These are phyloP conservation scores for Clistopyga incitator DNA, from an alignment of 2,888 invertebrate species.

Conservation along the genomic window DNA sequence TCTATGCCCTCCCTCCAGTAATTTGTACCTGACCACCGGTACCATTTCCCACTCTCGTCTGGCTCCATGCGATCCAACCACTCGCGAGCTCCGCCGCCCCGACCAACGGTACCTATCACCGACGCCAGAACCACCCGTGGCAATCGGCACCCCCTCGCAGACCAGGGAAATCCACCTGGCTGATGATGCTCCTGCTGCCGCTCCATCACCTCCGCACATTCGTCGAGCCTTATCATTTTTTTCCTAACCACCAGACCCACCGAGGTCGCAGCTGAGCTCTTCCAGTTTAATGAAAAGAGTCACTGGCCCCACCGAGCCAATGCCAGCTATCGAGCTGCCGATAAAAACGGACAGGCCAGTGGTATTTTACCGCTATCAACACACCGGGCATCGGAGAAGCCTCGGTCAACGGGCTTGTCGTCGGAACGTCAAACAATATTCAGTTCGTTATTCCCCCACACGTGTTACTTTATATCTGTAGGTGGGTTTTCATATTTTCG, in stretches of 20 bases:
- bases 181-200: background rate
- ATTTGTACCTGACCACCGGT: conserved; percentile 76
- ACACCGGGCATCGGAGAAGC: conserved; percentile 25
- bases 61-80: conserved; percentile 48
- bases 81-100: conserved; percentile 1
- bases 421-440: conserved; percentile 55
- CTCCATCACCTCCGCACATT: background rate
- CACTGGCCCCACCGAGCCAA: conserved; percentile 21
- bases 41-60: conserved; percentile 66
- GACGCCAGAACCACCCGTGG: background rate
- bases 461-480: background rate
- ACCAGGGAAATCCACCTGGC: conserved; percentile 26
- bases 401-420: conserved; percentile 24
- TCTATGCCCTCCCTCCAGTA: conserved; percentile 72
- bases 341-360: conserved; percentile 10
- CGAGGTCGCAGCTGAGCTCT: conserved; percentile 51
- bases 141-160: conserved; percentile 28
- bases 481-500: background rate
- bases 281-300: conserved; percentile 63
- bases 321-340: background rate
- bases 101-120: conserved; percentile 28
- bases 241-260: conserved; percentile 70
- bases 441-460: conserved; percentile 60
- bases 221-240: conserved; percentile 73
- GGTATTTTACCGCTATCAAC: conserved; percentile 12